These are phyloP conservation scores for Acanthiza pusilla DNA, from an alignment of 2,797 vertebrate genomes.

Conservation along the genomic window DNA sequence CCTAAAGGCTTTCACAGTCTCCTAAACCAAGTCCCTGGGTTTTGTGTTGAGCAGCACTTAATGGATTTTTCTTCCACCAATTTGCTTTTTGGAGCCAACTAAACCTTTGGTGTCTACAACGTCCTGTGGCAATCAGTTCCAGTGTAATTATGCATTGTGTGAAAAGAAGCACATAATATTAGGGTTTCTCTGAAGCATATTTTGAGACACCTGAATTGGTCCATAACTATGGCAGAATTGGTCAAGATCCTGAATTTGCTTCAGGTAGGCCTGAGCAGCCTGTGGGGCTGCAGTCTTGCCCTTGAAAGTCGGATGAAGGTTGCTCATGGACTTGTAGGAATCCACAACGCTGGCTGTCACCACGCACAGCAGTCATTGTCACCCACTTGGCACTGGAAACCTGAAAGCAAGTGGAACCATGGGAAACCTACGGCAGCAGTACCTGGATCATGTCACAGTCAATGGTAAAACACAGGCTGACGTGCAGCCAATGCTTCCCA, in stretches of 20 bases:
- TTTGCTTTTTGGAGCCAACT: neutral
- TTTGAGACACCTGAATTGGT: neutral
- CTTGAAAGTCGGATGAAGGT: neutral
- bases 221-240: neutral
- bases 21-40: neutral
- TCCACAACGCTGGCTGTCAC: neutral
- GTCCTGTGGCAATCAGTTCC: neutral
- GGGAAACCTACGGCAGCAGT: neutral
- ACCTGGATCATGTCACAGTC: rapidly evolving
- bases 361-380: neutral
- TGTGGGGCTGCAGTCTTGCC: neutral
- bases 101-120: neutral
- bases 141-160: neutral
- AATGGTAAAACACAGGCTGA: neutral
- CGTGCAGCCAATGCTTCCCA: rapidly evolving
- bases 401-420: neutral
- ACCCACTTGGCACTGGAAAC: neutral
- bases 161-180: neutral
- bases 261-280: neutral
- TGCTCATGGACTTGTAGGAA: neutral
- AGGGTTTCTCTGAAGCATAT: neutral
- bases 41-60: neutral
- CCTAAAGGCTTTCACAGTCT: neutral
- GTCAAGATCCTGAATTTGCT: neutral
- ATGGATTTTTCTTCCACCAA: neutral